A percentile compares a stretch with the other conserved stretches of the same genome.
These are phyloP conservation scores for Perdita meconis DNA, from an alignment of 2,888 invertebrate genomes.

Conservation along the genomic window DNA sequence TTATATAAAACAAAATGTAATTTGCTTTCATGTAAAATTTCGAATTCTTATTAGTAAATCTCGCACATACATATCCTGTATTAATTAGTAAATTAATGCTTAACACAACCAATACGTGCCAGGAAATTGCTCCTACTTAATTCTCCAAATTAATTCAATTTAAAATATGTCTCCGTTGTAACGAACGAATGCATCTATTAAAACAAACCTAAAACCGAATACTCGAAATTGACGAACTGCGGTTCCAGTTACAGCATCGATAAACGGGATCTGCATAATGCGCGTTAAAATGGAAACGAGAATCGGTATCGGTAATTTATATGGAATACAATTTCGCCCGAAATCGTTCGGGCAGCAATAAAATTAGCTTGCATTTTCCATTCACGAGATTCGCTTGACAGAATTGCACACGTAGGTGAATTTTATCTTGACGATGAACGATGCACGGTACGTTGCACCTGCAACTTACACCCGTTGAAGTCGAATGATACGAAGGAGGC, in stretches of 20 bases:
- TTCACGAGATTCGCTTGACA: background rate
- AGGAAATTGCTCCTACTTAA: too few relatives aligned
- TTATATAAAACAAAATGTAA: too few relatives aligned
- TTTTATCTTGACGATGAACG: constrained; percentile 43
- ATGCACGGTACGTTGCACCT: constrained; percentile 45
- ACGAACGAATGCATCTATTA: too few relatives aligned
- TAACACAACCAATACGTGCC: too few relatives aligned
- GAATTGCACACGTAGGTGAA: constrained; percentile 40
- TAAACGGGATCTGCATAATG: background rate
- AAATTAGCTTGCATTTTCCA: constrained; percentile 24
- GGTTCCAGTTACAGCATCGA: background rate
- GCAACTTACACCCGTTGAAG: constrained; percentile 43
- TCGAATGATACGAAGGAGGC: constrained; percentile 39
- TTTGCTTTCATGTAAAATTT: too few relatives aligned
- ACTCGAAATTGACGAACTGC: too few relatives aligned
- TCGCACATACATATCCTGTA: too few relatives aligned
- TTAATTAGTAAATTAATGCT: too few relatives aligned
- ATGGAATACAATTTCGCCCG: background rate
- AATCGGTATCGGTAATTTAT: background rate
- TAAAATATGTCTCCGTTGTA: too few relatives aligned
- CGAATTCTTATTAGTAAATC: too few relatives aligned
- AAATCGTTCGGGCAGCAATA: background rate
- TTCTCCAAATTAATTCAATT: too few relatives aligned
- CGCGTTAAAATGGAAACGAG: background rate
- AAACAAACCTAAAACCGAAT: background rate